Conservation (phyloP, 2,113 vertebrate species). For the Picathartes gymnocephalus region DNA sequence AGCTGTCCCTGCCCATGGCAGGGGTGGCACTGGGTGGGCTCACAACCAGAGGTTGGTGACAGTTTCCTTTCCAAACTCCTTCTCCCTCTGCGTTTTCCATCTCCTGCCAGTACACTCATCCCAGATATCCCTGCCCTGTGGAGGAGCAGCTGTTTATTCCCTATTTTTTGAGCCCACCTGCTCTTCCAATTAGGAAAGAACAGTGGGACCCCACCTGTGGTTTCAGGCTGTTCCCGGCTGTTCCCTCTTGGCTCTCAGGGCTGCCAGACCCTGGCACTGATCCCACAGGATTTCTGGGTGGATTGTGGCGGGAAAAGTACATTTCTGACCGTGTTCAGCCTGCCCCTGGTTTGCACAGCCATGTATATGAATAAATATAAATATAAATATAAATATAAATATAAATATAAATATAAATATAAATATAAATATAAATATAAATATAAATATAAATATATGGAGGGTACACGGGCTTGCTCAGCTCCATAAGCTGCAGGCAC, state of each 20-base stretch:
- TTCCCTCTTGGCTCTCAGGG: not conserved
- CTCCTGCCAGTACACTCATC: rapidly evolving
- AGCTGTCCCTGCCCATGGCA: not conserved
- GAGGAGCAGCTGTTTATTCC: not conserved
- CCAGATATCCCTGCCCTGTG: not conserved
- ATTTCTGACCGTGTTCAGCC: not conserved
- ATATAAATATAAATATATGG: too few relatives aligned
- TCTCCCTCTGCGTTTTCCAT: not conserved
- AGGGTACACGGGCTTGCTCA: not conserved
- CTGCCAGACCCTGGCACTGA: rapidly evolving
- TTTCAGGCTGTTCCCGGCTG: not conserved
- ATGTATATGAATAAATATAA: too few relatives aligned
- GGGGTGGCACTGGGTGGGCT: not conserved
- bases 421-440: too few relatives aligned
- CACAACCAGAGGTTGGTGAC: not conserved
- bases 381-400: too few relatives aligned
- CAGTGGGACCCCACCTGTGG: rapidly evolving
- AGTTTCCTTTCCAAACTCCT: not conserved
- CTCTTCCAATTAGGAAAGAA: not conserved
- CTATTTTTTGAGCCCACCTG: not conserved
- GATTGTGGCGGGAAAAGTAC: not conserved
- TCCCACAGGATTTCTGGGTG: not conserved
- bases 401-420: too few relatives aligned
- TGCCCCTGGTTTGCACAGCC: rapidly evolving
- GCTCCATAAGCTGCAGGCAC: too few relatives aligned